Base-by-base conservation (phyloP, 2,113 vertebrate species). In the Megaceryle torquata region DNA sequence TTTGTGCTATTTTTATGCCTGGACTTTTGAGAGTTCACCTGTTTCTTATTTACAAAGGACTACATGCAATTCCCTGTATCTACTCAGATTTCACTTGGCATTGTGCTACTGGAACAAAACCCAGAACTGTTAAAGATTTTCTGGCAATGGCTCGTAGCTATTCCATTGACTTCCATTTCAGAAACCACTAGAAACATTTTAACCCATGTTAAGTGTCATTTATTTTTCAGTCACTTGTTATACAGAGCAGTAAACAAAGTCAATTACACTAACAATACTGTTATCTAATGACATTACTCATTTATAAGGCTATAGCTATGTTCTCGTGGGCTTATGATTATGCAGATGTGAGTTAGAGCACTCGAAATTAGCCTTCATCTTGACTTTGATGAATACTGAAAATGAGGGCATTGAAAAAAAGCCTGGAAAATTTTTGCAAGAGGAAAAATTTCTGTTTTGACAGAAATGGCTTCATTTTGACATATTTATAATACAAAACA, bases 401-500 rank as follows among this genome's bases (percentile, higher is more conserved):
- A 92, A 75, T 80, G 25, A 94, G 67, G 61, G 25, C 44, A 46
- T 9, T 19, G 28, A 5, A 70, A 65, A 76, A 61, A 85, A 35
- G 24, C 28, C 68, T 59, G 25, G 26, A 46, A 68, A 72, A 57
- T 39, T 78, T 74, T 78, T 56, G 31, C 44, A 44, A 44, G 31
- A 56, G 56, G 44, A 67, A 79, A 70, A 74, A 8, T 1, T 22
- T 76, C 44, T 90, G 54, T 86, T 94, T 92, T 89, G 72, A 84
- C 60, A 93, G 44, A 83, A 96, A 51, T 41, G 39, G 74, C 51
- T 93, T 81, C 6, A 33, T 88, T 65, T 86, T 86, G 80, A 90
- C 83, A 82, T 94, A 88, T 89, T 92, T 92, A 78, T 78, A 78
- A 81, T 13, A 92, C 43, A 95, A 92, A 96, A 68, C 44, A 89